Evolutionary conservation across 2,797 vertebrate species (phyloP), one percentile per base, ranked within the genome.

Genomic region (Allobates femoralis): DNA sequence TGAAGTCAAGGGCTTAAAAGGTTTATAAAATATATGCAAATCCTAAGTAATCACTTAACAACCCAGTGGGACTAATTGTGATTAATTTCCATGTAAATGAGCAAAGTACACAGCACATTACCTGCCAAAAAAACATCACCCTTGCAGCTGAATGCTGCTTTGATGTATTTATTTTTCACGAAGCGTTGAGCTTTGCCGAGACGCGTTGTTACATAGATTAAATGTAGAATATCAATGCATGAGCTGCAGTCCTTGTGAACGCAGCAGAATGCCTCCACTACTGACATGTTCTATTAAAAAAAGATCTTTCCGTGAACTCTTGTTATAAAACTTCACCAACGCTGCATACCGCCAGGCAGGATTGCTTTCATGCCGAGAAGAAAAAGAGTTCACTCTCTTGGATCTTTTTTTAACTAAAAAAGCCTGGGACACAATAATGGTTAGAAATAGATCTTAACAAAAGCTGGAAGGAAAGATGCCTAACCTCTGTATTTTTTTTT

Each of bases 281-380:
- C 62, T 76, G 56, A 84, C 32, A 41, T 62, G 56, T 51, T 75
- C 71, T 84, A 60, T 60, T 75, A 14, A 19, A 75, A 69, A 82
- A 62, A 50, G 26, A 76, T n/a, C 53, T 60, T 62, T 76, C 32
- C 18, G 55, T 74, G 82, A 75, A 84, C 58, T 62, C 62, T 66
- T 76, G 71, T 62, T 51, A 74, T 7, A 64, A 76, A 84, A 84
- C 71, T 84, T 53, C 76, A 51, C 19, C 56, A 60, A 60, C 64
- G 50, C 56, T 18, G 62, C 71, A 62, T 62, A 76, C 55, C 46
- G 41, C 71, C 28, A 84, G 26, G 41, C 71, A 76, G 51, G 28
- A 76, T 50, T 60, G 34, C 71, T 34, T 84, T 62, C 73, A 75
- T 75, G 41, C 71, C 32, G 71, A 84, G 73, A 75, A 76, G 81